phyloP scores from a whole-genome alignment of 2,888 invertebrate genomes.

The Lepetodrilus schrolli region DNA sequence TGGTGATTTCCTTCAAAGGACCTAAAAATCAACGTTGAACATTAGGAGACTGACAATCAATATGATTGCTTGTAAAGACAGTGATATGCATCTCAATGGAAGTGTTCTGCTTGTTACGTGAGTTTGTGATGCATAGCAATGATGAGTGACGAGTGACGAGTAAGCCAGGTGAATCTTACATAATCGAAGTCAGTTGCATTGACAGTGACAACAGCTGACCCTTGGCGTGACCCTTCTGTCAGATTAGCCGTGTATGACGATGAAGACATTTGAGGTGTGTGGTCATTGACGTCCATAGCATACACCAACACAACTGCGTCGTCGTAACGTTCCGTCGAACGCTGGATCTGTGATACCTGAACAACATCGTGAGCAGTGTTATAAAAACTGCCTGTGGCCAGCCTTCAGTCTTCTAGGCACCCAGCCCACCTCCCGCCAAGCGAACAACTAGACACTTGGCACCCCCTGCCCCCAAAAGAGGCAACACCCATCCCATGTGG shows the following conservation, averaged over 20 bases:
- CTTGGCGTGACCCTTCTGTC: slow-evolving; percentile 26
- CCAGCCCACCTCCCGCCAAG: too few relatives aligned
- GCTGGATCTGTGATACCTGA: slow-evolving; percentile 40
- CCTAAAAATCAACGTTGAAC: too few relatives aligned
- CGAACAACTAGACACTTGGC: too few relatives aligned
- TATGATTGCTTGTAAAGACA: neutral
- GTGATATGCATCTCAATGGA: neutral
- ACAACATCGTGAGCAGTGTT: too few relatives aligned
- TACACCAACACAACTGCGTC: slow-evolving; percentile 36
- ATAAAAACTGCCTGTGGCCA: too few relatives aligned
- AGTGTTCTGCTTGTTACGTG: neutral
- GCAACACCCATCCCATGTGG: too few relatives aligned
- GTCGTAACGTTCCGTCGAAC: slow-evolving; percentile 35
- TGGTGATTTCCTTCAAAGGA: too few relatives aligned
- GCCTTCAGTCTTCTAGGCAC: too few relatives aligned
- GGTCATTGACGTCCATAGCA: slow-evolving; percentile 42
- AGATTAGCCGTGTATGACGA: slow-evolving; percentile 24
- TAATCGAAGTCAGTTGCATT: slow-evolving; percentile 38
- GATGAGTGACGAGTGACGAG: neutral
- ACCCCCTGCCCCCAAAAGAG: too few relatives aligned
- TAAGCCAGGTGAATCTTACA: slow-evolving; percentile 21
- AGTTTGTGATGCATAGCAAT: too few relatives aligned
- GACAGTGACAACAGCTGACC: slow-evolving; percentile 33
- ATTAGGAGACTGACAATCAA: neutral
- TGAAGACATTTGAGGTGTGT: slow-evolving; percentile 35